Evolutionary conservation across 2,113 vertebrate genomes (phyloP).

Genomic region (Nestor notabilis): DNA sequence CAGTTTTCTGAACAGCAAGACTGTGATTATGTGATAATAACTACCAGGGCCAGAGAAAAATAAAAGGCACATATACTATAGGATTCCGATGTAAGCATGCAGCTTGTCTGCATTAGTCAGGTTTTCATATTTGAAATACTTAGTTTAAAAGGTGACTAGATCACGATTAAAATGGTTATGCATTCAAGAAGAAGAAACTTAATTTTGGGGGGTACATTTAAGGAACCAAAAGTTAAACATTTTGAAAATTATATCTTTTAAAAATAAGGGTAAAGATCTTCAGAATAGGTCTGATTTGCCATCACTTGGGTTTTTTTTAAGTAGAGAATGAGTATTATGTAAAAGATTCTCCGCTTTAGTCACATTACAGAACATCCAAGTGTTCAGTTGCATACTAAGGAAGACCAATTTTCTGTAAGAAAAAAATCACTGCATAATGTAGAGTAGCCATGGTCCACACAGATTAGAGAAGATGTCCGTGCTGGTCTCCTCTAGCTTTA

Average conservation of each 20-base stretch:
- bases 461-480: not conserved
- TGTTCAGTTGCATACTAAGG: not conserved
- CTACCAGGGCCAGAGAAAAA: not conserved
- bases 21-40: not conserved
- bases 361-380: not conserved
- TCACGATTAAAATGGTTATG: not conserved
- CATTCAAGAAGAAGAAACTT: not conserved
- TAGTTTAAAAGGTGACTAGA: not conserved
- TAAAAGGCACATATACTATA: not conserved
- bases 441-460: not conserved
- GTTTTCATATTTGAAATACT: not conserved
- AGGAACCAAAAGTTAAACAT: not conserved
- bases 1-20: not conserved
- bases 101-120: not conserved
- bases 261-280: not conserved
- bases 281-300: not conserved
- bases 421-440: accelerated
- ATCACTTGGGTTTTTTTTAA: not conserved
- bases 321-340: not conserved
- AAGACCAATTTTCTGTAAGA: not conserved
- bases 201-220: not conserved
- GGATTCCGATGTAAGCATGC: not conserved
- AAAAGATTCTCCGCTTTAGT: not conserved
- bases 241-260: not conserved
- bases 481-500: not conserved